Base-by-base conservation (phyloP, 2,113 vertebrate species). In the Leiothrix lutea region DNA sequence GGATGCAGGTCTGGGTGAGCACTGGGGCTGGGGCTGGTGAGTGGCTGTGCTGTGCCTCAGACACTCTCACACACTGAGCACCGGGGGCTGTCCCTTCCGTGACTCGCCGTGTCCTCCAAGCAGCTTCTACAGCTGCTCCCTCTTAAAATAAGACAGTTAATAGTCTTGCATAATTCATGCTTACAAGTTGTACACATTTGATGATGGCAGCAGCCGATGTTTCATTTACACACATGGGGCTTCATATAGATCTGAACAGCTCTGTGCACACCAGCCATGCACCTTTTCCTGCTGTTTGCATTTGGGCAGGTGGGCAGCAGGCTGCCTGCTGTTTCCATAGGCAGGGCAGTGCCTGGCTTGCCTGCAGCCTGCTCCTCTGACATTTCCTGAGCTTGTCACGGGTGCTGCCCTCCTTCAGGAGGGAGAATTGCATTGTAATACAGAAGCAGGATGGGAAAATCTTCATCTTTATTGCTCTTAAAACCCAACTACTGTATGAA, bases 141-240 rank as follows among this genome's bases (percentile, higher is more conserved):
- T 86, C 81, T 94, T 88, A 81, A 57, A 65, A 94, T 84, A 93
- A 79, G 81, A 69, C 66, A 90, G 94, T 92, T 97, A 94, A 97
- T 91, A 74, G 60, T 50, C 94, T 92, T 98, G 97, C 96, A 97
- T 98, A 98, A 98, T 98, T 98, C 97, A 98, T 96, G 95, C 95
- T 95, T 97, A 97, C 95, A 96, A 97, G 95, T 94, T 97, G 92
- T 97, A 96, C 42, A 51, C 79, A 38, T 70, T 61, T 91, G 92
- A 96, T 94, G 93, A 96, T 95, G 96, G 98, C 97, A 94, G 96
- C 93, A 98, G 90, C 56, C 50, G 4, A 90, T 97, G 88, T 97
- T 97, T 97, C 91, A 93, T 98, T 97, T 94, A 96, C 81, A 83
- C 89, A 48, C 5, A 2, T 86, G 80, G 79, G 95, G 78, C 60